These are phyloP conservation scores for Hippopotamus amphibius DNA, from an alignment of 2,113 vertebrate species.

Conservation along the genomic window DNA sequence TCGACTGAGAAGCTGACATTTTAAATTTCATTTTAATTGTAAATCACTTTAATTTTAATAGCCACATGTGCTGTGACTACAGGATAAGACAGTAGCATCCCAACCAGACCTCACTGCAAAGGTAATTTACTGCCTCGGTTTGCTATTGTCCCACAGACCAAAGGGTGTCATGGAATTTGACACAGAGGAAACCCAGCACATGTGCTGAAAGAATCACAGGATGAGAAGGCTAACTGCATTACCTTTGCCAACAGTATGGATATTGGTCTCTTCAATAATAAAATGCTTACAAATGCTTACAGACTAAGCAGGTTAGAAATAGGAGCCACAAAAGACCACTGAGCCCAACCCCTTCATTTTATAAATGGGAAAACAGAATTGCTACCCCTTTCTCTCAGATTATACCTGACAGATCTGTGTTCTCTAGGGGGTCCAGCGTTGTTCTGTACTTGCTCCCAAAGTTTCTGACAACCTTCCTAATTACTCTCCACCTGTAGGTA, in stretches of 20 bases:
- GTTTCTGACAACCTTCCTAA: not conserved
- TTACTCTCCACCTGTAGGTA: not conserved
- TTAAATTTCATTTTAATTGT: not conserved
- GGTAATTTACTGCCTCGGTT: not conserved
- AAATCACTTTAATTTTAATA: conserved; percentile 32
- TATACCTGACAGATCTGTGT: not conserved
- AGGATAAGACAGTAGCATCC: not conserved
- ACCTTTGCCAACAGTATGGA: not conserved
- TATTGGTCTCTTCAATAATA: not conserved
- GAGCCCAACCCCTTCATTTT: not conserved
- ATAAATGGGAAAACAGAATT: not conserved
- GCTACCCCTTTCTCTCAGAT: not conserved
- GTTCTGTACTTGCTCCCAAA: not conserved
- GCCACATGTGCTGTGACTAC: not conserved
- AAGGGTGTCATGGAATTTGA: not conserved
- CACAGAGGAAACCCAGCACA: not conserved
- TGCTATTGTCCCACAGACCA: not conserved
- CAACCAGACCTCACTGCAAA: not conserved
- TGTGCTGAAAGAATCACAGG: not conserved
- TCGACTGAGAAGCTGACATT: not conserved
- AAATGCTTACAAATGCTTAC: conserved; percentile 9
- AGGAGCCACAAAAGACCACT: not conserved
- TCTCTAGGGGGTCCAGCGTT: not conserved
- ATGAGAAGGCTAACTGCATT: not conserved
- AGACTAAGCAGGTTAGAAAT: not conserved